Conservation (phyloP, 2,797 vertebrate genomes). For the Aeoliscus strigatus region DNA sequence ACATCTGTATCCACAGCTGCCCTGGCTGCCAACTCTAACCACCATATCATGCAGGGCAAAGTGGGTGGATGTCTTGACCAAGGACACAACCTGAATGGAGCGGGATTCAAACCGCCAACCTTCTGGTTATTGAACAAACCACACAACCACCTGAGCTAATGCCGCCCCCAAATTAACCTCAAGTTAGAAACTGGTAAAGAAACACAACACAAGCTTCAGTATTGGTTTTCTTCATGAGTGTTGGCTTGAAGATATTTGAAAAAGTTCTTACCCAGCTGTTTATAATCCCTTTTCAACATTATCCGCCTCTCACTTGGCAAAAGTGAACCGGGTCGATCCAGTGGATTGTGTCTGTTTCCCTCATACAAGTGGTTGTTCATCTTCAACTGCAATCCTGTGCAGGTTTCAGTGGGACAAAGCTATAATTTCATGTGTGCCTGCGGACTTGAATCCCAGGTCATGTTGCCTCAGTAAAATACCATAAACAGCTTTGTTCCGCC, state of each 20-base stretch:
- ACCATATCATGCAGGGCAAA: no score
- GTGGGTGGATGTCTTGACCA: no score
- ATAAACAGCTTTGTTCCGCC: constrained; percentile 71
- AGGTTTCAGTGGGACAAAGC: constrained; percentile 51
- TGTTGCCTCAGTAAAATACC: constrained; percentile 67
- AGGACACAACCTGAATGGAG: no score
- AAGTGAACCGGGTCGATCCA: constrained; percentile 23
- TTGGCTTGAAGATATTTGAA: constrained; percentile 39
- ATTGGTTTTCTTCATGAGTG: constrained; percentile 16
- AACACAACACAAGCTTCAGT: constrained; percentile 21
- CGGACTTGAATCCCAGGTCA: constrained; percentile 57
- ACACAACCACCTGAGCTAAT: no score
- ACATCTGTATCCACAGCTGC: no score
- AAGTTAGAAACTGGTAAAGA: constrained; percentile 17
- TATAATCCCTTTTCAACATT: constrained; percentile 51
- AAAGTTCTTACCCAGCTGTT: constrained; percentile 29
- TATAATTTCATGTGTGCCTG: constrained; percentile 67
- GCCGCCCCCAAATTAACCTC: no score
- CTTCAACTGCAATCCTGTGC: constrained; percentile 55
- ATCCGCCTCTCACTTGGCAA: constrained; percentile 48
- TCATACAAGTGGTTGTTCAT: constrained; percentile 56
- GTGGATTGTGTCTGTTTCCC: constrained; percentile 46
- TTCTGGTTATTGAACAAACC: no score
- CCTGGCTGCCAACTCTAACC: no score
- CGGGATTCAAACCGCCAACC: no score